Base-by-base conservation (phyloP, 1,140 invertebrate species). In the Parapsyche elsis region DNA sequence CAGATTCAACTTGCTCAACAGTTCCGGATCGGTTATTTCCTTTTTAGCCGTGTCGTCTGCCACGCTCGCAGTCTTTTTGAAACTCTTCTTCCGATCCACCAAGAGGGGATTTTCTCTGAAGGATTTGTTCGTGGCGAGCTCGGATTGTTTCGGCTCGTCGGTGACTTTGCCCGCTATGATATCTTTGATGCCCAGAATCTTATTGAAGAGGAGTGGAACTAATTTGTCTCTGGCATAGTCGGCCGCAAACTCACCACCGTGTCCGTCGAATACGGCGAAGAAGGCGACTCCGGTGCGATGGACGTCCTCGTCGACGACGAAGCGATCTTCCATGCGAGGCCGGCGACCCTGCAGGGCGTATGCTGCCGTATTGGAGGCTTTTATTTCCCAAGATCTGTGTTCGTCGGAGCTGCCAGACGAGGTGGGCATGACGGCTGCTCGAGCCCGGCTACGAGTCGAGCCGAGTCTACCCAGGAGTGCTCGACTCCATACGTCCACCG, bases 231-330 rank as follows among this genome's bases (percentile, higher is more conserved):
- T 93, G 19, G 95, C 95, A 90, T 95, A 97, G 85, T 97, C 95
- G 12, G 96, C 96, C 73, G 96, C 96, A 91, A 97, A 97, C 88
- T 97, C 95, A 71, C 97, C 97, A 75, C 97, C 97, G 88, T 98
- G 97, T 0, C 97, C 97, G 90, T 98, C 97, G 88, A 98, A 98
- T 76, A 98, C 93, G 49, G 96, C 96, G 90, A 96, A 98, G 64
- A 98, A 89, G 0, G 95, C 94, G 71, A 97, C 93, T 24, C 92
- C 93, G 21, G 92, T 93, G 78, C 92, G 90, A 84, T 93, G 92
- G 38, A 94, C 92, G 84, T 95, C 93, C 85, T 94, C 92, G 80
- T 95, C 92, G 44, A 96, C 91, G 57, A 95, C 94, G 87, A 95
- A 96, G 83, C 96, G 91, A 88, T 98, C 97, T 91, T 98, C 97